phyloP scores from a whole-genome alignment of 2,888 invertebrate genomes.

The Acanthosepion pharaonis region DNA sequence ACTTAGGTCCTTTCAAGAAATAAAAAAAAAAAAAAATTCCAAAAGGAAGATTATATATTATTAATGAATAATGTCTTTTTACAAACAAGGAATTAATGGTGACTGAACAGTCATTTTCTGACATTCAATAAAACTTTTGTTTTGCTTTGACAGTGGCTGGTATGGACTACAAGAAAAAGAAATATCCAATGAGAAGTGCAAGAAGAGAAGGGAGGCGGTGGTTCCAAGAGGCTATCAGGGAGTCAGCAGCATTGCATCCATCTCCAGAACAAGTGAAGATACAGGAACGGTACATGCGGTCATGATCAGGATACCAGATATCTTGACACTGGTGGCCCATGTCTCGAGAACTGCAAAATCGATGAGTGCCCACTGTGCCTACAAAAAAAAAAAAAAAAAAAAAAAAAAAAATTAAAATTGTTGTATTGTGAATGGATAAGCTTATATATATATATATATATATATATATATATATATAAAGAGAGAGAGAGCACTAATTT shows the following conservation, averaged over 20 bases:
- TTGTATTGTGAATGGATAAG: too few relatives aligned
- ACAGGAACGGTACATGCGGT: conserved; percentile 74
- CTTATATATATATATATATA: too few relatives aligned
- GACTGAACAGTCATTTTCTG: neutral
- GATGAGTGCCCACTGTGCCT: conserved; percentile 75
- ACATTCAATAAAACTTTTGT: neutral
- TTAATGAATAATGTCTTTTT: neutral
- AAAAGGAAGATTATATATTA: too few relatives aligned
- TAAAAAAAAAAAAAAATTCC: too few relatives aligned
- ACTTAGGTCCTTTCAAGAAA: too few relatives aligned
- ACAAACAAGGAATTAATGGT: neutral
- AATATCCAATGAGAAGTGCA: neutral
- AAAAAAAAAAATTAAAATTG: too few relatives aligned
- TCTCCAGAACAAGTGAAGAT: conserved; percentile 72
- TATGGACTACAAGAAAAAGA: neutral
- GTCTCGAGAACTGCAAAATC: conserved; percentile 74
- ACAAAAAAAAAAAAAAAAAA: conserved; percentile 51
- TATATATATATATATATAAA: too few relatives aligned
- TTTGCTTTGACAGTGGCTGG: neutral
- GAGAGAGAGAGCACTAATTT: too few relatives aligned
- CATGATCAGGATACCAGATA: conserved; percentile 74
- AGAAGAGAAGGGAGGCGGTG: neutral
- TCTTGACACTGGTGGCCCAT: conserved; percentile 75
- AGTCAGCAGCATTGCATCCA: conserved; percentile 67
- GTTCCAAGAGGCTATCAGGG: neutral